Base-by-base conservation (phyloP, 2,113 vertebrate genomes). In the Epinephelus moara region DNA sequence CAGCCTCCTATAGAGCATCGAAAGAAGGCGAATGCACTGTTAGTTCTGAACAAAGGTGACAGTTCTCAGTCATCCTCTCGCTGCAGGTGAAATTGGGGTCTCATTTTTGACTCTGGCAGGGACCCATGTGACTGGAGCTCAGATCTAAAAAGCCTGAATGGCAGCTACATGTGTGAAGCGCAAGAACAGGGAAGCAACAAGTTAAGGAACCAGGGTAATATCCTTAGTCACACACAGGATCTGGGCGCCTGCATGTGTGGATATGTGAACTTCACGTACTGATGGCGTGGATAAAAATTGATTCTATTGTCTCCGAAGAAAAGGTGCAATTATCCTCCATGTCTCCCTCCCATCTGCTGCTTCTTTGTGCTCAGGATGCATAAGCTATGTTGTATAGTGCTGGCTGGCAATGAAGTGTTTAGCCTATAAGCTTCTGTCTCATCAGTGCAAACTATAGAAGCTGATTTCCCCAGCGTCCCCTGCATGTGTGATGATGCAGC, bases 31-130 rank as follows among this genome's bases (percentile, higher is more conserved):
- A 73, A 80, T 69, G 67, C 75, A 68, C 52, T 6, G 86, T 82
- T 87, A 82, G 55, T 37, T 12, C 47, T 55, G 78, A 91, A 85
- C 90, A 90, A 88, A 88, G 84, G 85, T 88, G 90, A 81, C 82
- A 63, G 82, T 73, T 82, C 75, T 84, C 84, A 86, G 73, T 90
- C 91, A 85, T 68, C 82, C 21, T 25, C 68, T 80, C 80, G 27
- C 68, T 18, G 76, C 70, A 69, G 84, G 84, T 85, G 89, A 90
- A 91, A 90, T 85, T 88, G 89, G 86, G 93, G 88, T 91, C 89
- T 81, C 69, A 69, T 79, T 88, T 78, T 86, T 50, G 69, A 75
- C 75, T 82, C 70, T 61, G 55, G 23, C 12, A 3, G 18, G 52
- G 64, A 80, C 81, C 68, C 69, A 25, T 67, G 75, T 79, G 80